These are phyloP conservation scores for Ophion slaviceki DNA, from an alignment of 2,888 invertebrate genomes.

Conservation along the genomic window DNA sequence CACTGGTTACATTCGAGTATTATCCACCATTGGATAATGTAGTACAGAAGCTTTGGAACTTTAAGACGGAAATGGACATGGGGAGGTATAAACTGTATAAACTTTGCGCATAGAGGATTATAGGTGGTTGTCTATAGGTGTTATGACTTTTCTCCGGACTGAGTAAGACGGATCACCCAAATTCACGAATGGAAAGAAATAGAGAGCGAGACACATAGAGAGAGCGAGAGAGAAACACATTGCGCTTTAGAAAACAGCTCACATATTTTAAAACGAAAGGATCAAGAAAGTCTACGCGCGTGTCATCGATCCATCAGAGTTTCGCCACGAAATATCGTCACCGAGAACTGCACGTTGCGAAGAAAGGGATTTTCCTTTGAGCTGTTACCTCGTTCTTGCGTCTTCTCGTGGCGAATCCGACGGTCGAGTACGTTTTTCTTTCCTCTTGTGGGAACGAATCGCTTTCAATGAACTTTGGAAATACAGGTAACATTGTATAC, in stretches of 20 bases:
- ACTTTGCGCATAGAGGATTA: slow-evolving; percentile 51
- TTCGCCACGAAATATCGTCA: slow-evolving; percentile 43
- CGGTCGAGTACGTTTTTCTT: slow-evolving; percentile 21
- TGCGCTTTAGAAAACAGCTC: slow-evolving; percentile 22
- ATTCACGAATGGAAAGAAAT: slow-evolving; percentile 20
- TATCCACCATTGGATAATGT: not conserved
- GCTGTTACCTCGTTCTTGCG: slow-evolving; percentile 37
- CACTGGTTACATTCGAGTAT: not conserved
- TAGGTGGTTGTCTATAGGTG: slow-evolving; percentile 50
- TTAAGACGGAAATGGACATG: slow-evolving; percentile 4
- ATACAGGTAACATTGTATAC: slow-evolving; percentile 14
- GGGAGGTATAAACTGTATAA: slow-evolving; percentile 1
- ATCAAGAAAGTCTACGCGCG: slow-evolving; percentile 32
- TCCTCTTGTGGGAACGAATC: slow-evolving; percentile 15
- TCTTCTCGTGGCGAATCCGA: slow-evolving; percentile 14
- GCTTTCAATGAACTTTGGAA: not conserved
- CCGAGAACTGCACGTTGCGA: slow-evolving; percentile 9
- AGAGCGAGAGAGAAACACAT: slow-evolving; percentile 10
- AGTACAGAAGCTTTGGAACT: slow-evolving; percentile 6
- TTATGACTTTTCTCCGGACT: slow-evolving; percentile 72
- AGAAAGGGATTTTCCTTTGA: slow-evolving; percentile 24
- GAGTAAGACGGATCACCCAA: slow-evolving; percentile 73
- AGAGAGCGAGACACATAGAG: slow-evolving; percentile 57
- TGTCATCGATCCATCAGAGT: slow-evolving; percentile 61
- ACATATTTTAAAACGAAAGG: slow-evolving; percentile 50